phyloP scores from a whole-genome alignment of 2,888 invertebrate species.

The Lithophane leautieri region DNA sequence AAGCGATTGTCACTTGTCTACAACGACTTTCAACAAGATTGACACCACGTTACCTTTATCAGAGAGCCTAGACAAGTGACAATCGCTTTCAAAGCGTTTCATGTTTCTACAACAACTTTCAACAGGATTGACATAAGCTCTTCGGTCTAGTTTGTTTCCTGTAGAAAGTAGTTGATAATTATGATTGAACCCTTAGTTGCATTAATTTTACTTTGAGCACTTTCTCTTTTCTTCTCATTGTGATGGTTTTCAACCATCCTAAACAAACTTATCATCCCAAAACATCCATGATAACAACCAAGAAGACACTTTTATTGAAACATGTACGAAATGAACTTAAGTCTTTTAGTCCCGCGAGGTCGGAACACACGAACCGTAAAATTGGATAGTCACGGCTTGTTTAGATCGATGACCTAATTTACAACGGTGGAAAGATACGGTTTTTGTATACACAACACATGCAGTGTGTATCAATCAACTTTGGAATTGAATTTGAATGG shows the following conservation, averaged over 20 bases:
- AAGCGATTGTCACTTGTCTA: too few species aligned
- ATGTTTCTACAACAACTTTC: too few species aligned
- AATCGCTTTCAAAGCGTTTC: too few species aligned
- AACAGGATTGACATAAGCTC: too few species aligned
- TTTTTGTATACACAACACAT: conserved; percentile 20
- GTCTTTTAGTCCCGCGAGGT: conserved; percentile 63
- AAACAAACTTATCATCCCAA: conserved; percentile 2
- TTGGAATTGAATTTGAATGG: conserved; percentile 28
- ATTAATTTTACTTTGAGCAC: neutral
- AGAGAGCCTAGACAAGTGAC: too few species aligned
- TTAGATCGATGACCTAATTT: conserved; percentile 79
- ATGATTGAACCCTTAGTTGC: neutral
- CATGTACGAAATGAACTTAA: conserved; percentile 40
- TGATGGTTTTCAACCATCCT: too few species aligned
- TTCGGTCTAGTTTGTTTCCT: neutral
- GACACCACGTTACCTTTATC: too few species aligned
- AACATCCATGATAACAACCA: neutral
- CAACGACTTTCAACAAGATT: too few species aligned
- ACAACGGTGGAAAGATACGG: conserved; percentile 43
- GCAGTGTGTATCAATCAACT: conserved; percentile 32
- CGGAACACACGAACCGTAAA: conserved; percentile 72
- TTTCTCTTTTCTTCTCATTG: neutral
- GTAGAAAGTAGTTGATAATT: neutral
- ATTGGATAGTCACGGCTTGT: conserved; percentile 74
- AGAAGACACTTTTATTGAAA: conserved; percentile 46